Evolutionary conservation across 2,888 invertebrate genomes (phyloP).

Genomic region (Drosophila kanekoi): DNA sequence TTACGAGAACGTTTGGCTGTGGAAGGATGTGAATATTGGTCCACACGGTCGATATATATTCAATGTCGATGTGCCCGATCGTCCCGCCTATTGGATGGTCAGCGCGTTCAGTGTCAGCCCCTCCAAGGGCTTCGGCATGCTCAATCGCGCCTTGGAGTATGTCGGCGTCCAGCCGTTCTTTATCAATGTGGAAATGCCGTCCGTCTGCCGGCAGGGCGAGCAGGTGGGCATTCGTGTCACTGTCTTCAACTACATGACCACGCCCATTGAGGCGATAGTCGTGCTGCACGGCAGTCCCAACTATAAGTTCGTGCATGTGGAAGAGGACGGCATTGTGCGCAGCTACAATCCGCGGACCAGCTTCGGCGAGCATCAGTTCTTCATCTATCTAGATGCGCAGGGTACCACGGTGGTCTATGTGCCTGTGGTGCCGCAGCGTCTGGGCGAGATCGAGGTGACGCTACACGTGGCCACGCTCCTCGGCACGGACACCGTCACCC

Average conservation of each 20-base stretch:
- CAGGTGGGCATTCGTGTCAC: conserved; percentile 96
- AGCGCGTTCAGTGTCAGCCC: conserved; percentile 96
- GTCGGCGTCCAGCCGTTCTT: conserved; percentile 96
- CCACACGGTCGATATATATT: conserved; percentile 96
- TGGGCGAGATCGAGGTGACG: conserved; percentile 91
- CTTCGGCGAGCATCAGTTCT: conserved; percentile 97
- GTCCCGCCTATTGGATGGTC: conserved; percentile 96
- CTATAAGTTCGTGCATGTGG: conserved; percentile 96
- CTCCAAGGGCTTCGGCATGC: conserved; percentile 94
- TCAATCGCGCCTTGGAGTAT: conserved; percentile 92
- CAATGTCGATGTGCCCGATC: conserved; percentile 92
- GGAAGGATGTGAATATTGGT: conserved; percentile 97
- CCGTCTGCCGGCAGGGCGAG: conserved; percentile 93
- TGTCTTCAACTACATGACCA: conserved; percentile 96
- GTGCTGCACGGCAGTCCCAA: conserved; percentile 93
- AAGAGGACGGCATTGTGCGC: conserved; percentile 93
- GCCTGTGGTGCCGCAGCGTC: conserved; percentile 93
- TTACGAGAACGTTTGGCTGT: conserved; percentile 97
- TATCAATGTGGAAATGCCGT: conserved; percentile 97
- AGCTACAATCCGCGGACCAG: conserved; percentile 96
- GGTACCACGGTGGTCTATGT: conserved; percentile 94
- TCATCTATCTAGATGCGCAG: conserved; percentile 93
- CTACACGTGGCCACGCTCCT: conserved; percentile 91
- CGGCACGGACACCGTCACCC: conserved; percentile 89
- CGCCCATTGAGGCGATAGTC: conserved; percentile 93